These are phyloP conservation scores for Hoplias malabaricus DNA, from an alignment of 2,113 vertebrate genomes.

Conservation along the genomic window DNA sequence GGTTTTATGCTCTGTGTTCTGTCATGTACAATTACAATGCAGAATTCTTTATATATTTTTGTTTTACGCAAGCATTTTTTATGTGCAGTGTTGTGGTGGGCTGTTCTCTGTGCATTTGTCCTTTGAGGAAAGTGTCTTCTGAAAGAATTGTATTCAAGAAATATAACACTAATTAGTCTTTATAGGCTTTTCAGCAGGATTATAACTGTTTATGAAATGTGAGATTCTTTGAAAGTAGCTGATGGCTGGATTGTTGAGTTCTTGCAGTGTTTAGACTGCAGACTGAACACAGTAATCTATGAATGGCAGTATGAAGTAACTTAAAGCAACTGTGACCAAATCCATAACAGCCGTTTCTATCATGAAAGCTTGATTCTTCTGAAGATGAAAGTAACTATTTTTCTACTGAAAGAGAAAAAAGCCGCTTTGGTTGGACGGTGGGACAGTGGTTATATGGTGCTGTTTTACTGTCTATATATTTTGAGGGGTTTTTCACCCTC, in stretches of 20 bases:
- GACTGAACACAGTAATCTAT: background rate
- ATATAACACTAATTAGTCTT: slow-evolving; percentile 3
- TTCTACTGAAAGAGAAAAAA: background rate
- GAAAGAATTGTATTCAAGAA: background rate
- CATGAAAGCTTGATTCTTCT: background rate
- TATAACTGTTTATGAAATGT: background rate
- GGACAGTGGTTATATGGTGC: background rate
- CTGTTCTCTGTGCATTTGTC: background rate
- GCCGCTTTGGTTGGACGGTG: background rate
- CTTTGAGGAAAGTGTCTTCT: background rate
- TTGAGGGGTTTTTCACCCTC: background rate
- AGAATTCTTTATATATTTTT: too few relatives aligned
- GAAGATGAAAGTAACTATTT: background rate
- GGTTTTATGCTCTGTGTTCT: background rate
- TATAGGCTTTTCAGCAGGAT: background rate
- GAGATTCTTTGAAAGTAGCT: slow-evolving; percentile 9
- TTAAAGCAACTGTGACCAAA: slow-evolving; percentile 10
- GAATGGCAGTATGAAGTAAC: background rate
- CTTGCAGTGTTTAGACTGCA: background rate
- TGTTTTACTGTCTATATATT: background rate
- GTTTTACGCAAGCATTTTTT: background rate
- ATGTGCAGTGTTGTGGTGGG: background rate
- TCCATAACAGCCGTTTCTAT: background rate
- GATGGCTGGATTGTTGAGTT: background rate
- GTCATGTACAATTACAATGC: background rate